Evolutionary conservation across 2,797 vertebrate species (phyloP).

Genomic region (Parotocinclus haroldoi): DNA sequence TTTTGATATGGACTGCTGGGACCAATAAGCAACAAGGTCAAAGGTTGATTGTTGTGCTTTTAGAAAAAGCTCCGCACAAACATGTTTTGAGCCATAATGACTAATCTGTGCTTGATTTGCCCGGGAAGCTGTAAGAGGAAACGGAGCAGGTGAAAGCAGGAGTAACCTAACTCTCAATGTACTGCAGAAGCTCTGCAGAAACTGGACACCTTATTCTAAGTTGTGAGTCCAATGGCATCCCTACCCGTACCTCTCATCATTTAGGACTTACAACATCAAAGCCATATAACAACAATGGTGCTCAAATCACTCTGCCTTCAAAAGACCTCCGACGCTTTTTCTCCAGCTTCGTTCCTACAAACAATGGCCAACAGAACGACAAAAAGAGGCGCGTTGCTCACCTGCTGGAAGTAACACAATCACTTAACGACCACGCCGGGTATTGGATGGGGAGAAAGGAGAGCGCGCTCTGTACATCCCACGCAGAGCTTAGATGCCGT

Average conservation of each 20-base stretch:
- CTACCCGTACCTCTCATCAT: conserved; percentile 70
- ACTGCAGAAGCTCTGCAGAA: conserved; percentile 38
- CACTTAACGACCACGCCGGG: conserved; percentile 68
- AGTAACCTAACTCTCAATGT: conserved; percentile 30
- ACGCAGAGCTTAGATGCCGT: conserved; percentile 47
- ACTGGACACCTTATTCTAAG: conserved; percentile 36
- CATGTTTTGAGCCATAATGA: conserved; percentile 1
- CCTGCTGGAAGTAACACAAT: conserved; percentile 78
- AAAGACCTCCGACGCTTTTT: conserved; percentile 73
- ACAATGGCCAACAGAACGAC: conserved; percentile 73
- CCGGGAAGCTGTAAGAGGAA: conserved; percentile 16
- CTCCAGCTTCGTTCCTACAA: conserved; percentile 33
- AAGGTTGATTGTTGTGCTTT: background rate
- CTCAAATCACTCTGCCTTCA: conserved; percentile 64
- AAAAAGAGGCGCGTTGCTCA: conserved; percentile 66
- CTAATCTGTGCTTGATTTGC: conserved; percentile 4
- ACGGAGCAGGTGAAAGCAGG: conserved; percentile 41
- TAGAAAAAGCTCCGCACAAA: background rate
- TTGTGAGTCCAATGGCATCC: conserved; percentile 62
- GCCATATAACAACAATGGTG: conserved; percentile 68
- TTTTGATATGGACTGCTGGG: no score
- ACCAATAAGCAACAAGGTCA: no score
- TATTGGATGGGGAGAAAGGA: conserved; percentile 56
- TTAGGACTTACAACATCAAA: conserved; percentile 78
- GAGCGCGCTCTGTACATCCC: conserved; percentile 45